phyloP scores from a whole-genome alignment of 2,113 vertebrate genomes.

The Daboia siamensis region DNA sequence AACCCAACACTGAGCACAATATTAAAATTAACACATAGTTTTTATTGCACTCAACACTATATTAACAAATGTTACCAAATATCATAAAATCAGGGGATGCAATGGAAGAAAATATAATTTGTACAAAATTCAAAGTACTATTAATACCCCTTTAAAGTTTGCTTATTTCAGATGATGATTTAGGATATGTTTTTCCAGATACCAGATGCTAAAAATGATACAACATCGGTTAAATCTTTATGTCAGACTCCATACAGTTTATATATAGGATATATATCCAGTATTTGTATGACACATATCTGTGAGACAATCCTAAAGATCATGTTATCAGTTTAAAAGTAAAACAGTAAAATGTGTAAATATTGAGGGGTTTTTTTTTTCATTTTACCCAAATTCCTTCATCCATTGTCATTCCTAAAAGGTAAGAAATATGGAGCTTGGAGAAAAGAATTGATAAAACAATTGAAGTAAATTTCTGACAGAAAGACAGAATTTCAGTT shows the following conservation, averaged over 20 bases:
- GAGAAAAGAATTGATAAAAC: background rate
- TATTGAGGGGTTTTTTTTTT: too few relatives aligned
- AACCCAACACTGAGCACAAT: background rate
- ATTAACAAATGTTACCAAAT: background rate
- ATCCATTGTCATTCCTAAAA: background rate
- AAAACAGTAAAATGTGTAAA: background rate
- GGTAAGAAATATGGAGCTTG: background rate
- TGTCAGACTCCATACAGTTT: background rate
- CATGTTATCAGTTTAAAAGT: background rate
- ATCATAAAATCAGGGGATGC: background rate
- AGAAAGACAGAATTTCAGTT: background rate
- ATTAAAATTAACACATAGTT: background rate
- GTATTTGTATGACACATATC: background rate
- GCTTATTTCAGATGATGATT: background rate
- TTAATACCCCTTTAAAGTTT: background rate
- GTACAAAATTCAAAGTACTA: background rate
- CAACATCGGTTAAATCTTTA: background rate
- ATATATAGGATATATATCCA: background rate
- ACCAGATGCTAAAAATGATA: background rate
- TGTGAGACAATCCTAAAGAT: background rate
- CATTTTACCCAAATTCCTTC: background rate
- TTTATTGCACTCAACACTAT: background rate
- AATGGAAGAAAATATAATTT: background rate
- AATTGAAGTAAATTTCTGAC: background rate
- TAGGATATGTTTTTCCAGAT: background rate